phyloP scores from a whole-genome alignment of 2,888 invertebrate species.

The Mystacides longicornis region DNA sequence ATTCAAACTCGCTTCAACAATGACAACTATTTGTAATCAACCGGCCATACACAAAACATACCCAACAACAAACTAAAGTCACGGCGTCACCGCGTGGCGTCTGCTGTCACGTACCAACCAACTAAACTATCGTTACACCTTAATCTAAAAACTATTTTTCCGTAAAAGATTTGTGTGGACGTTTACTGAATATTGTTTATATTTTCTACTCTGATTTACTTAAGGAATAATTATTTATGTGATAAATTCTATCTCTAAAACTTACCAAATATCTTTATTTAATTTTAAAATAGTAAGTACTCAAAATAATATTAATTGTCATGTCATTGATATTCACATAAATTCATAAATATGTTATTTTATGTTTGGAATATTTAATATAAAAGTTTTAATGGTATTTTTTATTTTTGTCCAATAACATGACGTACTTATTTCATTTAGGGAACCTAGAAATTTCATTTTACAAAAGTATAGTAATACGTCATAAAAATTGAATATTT shows the following conservation, averaged over 20 bases:
- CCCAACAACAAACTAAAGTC: background rate
- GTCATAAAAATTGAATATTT: constrained; percentile 6
- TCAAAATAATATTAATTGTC: no score
- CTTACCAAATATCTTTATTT: no score
- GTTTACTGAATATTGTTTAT: background rate
- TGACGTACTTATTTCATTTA: no score
- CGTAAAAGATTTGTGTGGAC: background rate
- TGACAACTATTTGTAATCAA: background rate
- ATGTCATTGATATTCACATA: no score
- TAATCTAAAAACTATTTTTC: background rate
- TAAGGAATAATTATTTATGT: background rate
- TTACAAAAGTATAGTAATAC: no score
- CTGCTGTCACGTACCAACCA: constrained; percentile 7
- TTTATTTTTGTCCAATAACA: no score
- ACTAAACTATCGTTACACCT: background rate
- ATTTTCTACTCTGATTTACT: background rate
- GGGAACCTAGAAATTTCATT: no score
- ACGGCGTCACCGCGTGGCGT: constrained; percentile 23
- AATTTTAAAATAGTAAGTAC: no score
- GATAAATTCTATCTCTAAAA: no score
- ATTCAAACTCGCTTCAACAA: background rate
- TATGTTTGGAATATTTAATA: no score
- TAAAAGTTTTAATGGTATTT: no score
- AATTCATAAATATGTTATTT: no score
- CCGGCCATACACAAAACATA: constrained; percentile 9